Percentiles rank a stretch among this genome's conserved stretches.
phyloP scores from a whole-genome alignment of 2,888 invertebrate species.

The Microctonus aethiopoides region DNA sequence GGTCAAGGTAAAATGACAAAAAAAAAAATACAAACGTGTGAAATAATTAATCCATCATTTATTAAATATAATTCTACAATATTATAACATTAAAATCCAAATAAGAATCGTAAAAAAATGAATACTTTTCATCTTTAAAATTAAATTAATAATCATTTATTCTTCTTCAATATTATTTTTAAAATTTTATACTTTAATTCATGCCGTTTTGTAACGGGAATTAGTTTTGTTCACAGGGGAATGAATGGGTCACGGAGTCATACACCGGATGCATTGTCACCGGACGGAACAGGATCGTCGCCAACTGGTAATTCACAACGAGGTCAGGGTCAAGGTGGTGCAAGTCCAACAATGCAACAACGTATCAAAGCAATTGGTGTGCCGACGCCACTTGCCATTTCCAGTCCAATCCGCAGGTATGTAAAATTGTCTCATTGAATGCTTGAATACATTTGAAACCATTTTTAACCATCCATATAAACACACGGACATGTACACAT shows the following conservation, averaged over 20 bases:
- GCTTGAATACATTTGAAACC: not conserved
- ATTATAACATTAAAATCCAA: too few relatives aligned
- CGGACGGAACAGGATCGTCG: slow-evolving; percentile 71
- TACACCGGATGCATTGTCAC: slow-evolving; percentile 73
- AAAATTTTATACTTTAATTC: slow-evolving; percentile 18
- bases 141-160: too few relatives aligned
- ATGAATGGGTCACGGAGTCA: slow-evolving; percentile 75
- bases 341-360: slow-evolving; percentile 90
- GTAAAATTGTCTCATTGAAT: slow-evolving; percentile 44
- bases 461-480: slow-evolving; percentile 28
- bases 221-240: slow-evolving; percentile 65
- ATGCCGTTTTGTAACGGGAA: slow-evolving; percentile 21
- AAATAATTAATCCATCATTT: too few relatives aligned
- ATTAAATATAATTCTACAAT: too few relatives aligned
- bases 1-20: slow-evolving; percentile 71
- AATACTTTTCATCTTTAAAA: too few relatives aligned
- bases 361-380: slow-evolving; percentile 90
- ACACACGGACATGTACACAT: slow-evolving; percentile 28
- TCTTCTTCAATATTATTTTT: not conserved
- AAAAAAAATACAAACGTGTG: too few relatives aligned
- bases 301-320: slow-evolving; percentile 56
- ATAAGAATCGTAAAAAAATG: too few relatives aligned
- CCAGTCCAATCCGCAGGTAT: slow-evolving; percentile 89
- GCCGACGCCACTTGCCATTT: slow-evolving; percentile 87
- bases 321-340: slow-evolving; percentile 65